Evolutionary conservation across 2,113 vertebrate species (phyloP), one percentile per base, ranked within the genome.

Genomic region (Tetrao urogallus): DNA sequence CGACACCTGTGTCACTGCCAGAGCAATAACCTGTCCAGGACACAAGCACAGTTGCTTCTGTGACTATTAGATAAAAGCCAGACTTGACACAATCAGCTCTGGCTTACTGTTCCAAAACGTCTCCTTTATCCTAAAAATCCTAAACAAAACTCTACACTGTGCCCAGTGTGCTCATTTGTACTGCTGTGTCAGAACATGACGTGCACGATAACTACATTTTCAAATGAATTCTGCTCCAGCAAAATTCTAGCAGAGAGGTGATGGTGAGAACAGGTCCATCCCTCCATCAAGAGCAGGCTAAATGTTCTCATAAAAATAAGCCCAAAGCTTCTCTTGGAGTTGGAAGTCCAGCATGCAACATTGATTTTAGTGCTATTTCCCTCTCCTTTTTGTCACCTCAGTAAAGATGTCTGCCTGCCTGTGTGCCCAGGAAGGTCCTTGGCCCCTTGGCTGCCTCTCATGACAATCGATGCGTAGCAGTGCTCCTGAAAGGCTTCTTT

Each of bases 401-500:
- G 48, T 47, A 67, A 43, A 8, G 61, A 52, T 17, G 40, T 27
- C 61, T 52, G 83, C 48, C 70, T 25, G 85, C 17, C 8, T n/a
- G 17, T 8, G 48, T 38, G 70, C 80, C 54, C 61, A 16, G 77
- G 79, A 82, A 42, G 0, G 6, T 36, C 71, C 91, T 70, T 91
- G 66, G 27, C 77, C 52, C 36, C 48, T 0, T 0, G 1, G 12
- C 70, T 22, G 64, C 36, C 61, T 30, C 47, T 79, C 11, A 15
- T 77, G 48, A 56, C 82, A 94, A 73, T 19, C 14, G 45, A 86
- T 4, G 13, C 28, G 10, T 36, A 57, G 50, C 65, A 78, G 48
- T 56, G 89, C 58, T 76, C 87, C 74, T 86, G 43, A 92, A 90
- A 88, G 57, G 28, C 21, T 86, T 32, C 64, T 50, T 21, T 63